Evolutionary conservation across 2,888 invertebrate species (phyloP).

Genomic region (Megalurothrips usitatus): DNA sequence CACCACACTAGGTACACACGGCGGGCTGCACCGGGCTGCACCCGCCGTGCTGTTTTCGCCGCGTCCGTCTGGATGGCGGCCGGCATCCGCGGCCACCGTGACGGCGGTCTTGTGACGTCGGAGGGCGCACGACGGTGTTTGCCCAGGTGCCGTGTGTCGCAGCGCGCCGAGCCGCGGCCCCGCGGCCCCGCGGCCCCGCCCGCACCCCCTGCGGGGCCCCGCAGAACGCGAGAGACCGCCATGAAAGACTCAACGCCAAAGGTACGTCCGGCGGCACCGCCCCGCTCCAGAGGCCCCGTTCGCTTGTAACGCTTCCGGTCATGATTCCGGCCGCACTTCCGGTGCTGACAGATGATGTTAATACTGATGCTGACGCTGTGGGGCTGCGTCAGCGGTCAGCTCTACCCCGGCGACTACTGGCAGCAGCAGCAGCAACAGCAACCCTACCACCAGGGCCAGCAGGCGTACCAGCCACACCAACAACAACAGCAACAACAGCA

Average conservation of each 20-base stretch:
- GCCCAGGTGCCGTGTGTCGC: background rate
- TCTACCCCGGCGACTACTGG: background rate
- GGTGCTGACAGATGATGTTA: background rate
- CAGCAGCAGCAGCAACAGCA: background rate
- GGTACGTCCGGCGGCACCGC: background rate
- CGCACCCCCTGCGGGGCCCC: background rate
- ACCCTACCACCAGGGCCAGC: background rate
- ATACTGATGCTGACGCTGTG: background rate
- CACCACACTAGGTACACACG: too few relatives aligned
- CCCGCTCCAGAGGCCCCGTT: too few relatives aligned
- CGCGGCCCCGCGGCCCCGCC: background rate
- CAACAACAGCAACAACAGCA: background rate
- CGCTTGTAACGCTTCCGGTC: background rate
- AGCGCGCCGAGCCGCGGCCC: background rate
- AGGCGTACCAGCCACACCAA: background rate
- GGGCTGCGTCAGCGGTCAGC: background rate
- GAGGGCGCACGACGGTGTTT: background rate
- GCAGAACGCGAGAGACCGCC: background rate
- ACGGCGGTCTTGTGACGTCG: background rate
- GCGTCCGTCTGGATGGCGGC: too few relatives aligned
- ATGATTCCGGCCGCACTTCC: too few relatives aligned
- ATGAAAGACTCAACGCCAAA: background rate
- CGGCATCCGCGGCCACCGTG: too few relatives aligned
- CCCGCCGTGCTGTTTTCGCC: too few relatives aligned
- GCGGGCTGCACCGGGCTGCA: too few relatives aligned